Evolutionary conservation across 2,797 vertebrate species (phyloP).

Genomic region (Pipistrellus nathusii): DNA sequence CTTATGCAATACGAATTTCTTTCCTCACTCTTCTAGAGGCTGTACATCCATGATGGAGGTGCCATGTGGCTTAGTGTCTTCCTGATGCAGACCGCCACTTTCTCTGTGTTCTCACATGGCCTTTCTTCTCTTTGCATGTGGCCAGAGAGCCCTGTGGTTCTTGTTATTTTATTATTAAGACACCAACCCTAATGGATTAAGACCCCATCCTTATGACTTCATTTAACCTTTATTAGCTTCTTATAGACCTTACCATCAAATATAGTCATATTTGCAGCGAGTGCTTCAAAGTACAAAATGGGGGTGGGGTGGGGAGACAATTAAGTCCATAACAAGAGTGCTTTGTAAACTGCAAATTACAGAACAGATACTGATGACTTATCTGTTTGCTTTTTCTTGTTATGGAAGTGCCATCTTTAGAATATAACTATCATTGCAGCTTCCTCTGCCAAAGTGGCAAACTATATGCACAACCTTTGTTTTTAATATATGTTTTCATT

Average conservation of each 20-base stretch:
- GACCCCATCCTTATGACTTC: background rate
- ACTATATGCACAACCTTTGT: background rate
- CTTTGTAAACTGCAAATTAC: background rate
- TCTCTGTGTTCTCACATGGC: background rate
- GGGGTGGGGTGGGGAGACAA: background rate
- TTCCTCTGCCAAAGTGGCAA: background rate
- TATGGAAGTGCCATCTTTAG: background rate
- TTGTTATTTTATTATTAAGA: background rate
- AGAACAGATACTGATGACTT: background rate
- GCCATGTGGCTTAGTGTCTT: background rate
- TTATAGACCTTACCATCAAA: background rate
- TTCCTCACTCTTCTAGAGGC: background rate
- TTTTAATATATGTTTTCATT: background rate
- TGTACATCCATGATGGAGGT: background rate
- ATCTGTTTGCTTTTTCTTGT: background rate
- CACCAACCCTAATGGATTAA: background rate
- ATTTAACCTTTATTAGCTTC: background rate
- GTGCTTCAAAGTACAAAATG: background rate
- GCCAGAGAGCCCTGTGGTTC: background rate
- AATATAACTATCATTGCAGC: background rate
- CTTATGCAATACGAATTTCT: background rate
- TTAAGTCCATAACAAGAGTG: background rate
- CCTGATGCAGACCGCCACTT: background rate
- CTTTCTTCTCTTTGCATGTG: background rate
- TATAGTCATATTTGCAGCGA: background rate